Evolutionary conservation across 2,888 invertebrate genomes (phyloP).

Genomic region (Malthinus seriepunctatus): DNA sequence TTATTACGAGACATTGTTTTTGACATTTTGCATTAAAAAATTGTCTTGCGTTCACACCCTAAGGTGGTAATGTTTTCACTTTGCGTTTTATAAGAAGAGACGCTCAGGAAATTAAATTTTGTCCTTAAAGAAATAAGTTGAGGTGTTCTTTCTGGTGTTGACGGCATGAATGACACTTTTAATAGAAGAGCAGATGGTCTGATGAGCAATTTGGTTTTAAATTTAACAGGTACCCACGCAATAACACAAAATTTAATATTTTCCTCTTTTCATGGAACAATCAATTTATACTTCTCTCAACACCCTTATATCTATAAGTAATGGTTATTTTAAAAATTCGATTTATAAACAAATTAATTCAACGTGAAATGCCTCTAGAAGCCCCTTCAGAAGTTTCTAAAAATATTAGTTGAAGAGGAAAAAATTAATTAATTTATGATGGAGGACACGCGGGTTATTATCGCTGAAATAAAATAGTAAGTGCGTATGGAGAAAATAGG

Average conservation of each 20-base stretch:
- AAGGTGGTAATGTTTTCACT: slow-evolving; percentile 56
- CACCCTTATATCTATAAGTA: no score
- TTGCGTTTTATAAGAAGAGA: slow-evolving; percentile 50
- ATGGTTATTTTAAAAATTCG: no score
- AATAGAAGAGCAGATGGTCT: slow-evolving; percentile 56
- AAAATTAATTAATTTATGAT: no score
- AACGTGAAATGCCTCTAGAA: neutral
- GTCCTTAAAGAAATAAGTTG: slow-evolving; percentile 55
- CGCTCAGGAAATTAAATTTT: slow-evolving; percentile 57
- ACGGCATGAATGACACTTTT: slow-evolving; percentile 48
- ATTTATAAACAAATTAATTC: no score
- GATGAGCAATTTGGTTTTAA: slow-evolving; percentile 57
- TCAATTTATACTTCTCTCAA: slow-evolving; percentile 9
- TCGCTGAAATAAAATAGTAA: no score
- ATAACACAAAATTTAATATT: slow-evolving; percentile 21
- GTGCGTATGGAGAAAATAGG: no score
- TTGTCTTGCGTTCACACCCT: slow-evolving; percentile 40
- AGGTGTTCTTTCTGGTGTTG: slow-evolving; percentile 51
- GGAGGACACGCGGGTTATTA: no score
- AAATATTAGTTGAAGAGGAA: no score
- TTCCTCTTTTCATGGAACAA: slow-evolving; percentile 3
- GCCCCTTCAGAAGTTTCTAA: no score
- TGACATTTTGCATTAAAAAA: slow-evolving; percentile 50
- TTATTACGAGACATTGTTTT: slow-evolving; percentile 46
- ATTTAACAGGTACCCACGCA: slow-evolving; percentile 48